Base-by-base conservation (phyloP, 2,888 invertebrate genomes). In the Poecilus cupreus region DNA sequence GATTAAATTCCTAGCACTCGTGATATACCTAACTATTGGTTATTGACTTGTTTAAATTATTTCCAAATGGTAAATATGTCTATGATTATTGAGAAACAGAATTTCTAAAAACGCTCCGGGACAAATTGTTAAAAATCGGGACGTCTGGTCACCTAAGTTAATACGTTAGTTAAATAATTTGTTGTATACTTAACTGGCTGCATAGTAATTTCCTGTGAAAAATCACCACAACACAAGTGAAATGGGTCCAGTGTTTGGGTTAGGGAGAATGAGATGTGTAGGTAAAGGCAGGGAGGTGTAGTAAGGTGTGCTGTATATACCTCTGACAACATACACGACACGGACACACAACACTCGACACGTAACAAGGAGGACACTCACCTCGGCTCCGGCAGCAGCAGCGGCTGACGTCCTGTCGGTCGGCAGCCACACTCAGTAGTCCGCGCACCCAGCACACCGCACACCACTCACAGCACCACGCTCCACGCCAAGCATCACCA, bases 401-500 rank as follows among this genome's bases (percentile, higher is more conserved):
- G 46, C 49, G 51, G 49, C 24, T n/a, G 13, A 32, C 46, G 64
- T 43, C 37, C 37, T 75, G 24, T 32, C 11, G 8, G 5, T 6
- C 49, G 32, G 32, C 32, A 24, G 18, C n/a, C 68, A 70, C 68
- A 10, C 68, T 22, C 22, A 18, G 32, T n/a, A 20, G 43, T 51
- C 26, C 72, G 18, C 22, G 22, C 57, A 60, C n/a, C 8, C 32
- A 32, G 8, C 32, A 32, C 32, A 32, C 16, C 57, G 32, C 79
- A 79, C 79, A 46, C 32, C 51, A 80, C 80, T 32, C 43, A 24
- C 51, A 51, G 80, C 68, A 70, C 43, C 43, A 68, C 20, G 32
- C 82, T 81, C 82, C 82, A 85, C 84, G 84, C 83, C 51, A 51
- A 43, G 13, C 51, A 32, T 32, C 32, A 8, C 26, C 24, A 60